A percentile compares a stretch with the other conserved stretches of the same genome.
Evolutionary conservation across 2,113 vertebrate species (phyloP).

Genomic region (Dicentrarchus labrax): DNA sequence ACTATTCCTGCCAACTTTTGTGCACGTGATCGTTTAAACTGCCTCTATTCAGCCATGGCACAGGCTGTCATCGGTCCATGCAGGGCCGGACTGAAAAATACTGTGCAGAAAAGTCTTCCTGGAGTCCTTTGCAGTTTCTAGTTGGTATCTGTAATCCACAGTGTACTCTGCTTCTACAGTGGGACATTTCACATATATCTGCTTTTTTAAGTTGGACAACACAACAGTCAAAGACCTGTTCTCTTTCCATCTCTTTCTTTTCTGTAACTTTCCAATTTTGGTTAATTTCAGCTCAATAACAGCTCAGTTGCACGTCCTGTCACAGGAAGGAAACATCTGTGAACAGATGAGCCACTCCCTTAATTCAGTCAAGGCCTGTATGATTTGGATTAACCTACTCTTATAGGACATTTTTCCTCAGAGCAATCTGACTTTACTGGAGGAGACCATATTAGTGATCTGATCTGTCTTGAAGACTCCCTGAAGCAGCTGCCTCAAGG

Average conservation of each 20-base stretch:
- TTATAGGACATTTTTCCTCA: background rate
- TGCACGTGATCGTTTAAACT: no score
- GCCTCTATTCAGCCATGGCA: background rate
- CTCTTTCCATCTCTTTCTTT: background rate
- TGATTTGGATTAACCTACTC: background rate
- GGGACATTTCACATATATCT: background rate
- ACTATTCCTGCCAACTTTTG: no score
- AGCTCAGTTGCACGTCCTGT: constrained; percentile 3
- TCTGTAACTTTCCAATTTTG: background rate
- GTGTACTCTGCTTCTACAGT: background rate
- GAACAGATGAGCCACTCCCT: background rate
- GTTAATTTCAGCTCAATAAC: background rate
- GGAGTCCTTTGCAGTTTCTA: background rate
- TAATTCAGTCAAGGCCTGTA: background rate
- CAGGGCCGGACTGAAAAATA: no score
- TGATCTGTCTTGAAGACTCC: background rate
- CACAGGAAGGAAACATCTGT: background rate
- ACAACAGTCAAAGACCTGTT: background rate
- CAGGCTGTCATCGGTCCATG: background rate
- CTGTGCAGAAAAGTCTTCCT: background rate
- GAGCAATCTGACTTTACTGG: background rate
- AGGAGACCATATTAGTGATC: background rate
- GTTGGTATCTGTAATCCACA: background rate
- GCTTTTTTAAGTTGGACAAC: background rate
- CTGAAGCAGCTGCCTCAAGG: background rate